Percentiles rank a stretch among this genome's conserved stretches.
These are phyloP conservation scores for Thrips palmi DNA, from an alignment of 1,140 invertebrate genomes.

Conservation along the genomic window DNA sequence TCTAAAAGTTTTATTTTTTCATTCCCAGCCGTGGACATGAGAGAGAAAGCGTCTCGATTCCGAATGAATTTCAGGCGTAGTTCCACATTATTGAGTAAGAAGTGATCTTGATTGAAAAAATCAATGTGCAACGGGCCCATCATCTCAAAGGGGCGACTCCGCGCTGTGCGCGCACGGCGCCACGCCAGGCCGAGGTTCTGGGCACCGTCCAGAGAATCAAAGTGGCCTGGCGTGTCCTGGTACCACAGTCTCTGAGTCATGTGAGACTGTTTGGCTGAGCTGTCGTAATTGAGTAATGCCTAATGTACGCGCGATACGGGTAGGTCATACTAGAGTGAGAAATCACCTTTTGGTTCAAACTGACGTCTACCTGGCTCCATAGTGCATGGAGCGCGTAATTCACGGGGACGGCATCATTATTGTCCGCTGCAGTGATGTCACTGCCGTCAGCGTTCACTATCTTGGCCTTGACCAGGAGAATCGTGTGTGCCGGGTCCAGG, in stretches of 20 bases:
- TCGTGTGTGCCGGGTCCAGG: conserved; percentile 21
- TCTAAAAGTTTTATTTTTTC: conserved; percentile 16
- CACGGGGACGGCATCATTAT: conserved; percentile 15
- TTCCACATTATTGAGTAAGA: conserved; percentile 22
- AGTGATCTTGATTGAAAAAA: conserved; percentile 23
- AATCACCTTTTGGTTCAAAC: conserved; percentile 26
- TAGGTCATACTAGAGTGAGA: conserved; percentile 24
- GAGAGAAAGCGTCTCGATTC: conserved; percentile 20
- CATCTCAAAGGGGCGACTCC: conserved; percentile 16
- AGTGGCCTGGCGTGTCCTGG: conserved; percentile 15
- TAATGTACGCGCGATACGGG: conserved; percentile 26
- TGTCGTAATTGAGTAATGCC: conserved; percentile 22
- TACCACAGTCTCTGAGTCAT: conserved; percentile 18
- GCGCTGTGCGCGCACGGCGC: conserved; percentile 15
- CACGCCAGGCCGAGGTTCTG: conserved; percentile 17
- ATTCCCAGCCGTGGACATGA: conserved; percentile 16
- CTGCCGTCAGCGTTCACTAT: conserved; percentile 15
- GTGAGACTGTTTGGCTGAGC: conserved; percentile 22
- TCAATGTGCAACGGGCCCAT: conserved; percentile 11
- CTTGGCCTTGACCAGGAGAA: conserved; percentile 20
- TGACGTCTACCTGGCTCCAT: conserved; percentile 24
- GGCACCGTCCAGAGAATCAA: conserved; percentile 17
- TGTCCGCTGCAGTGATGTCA: conserved; percentile 10
- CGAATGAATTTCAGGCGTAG: conserved; percentile 20
- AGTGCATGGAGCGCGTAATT: conserved; percentile 25